These are phyloP conservation scores for Dicyrtomina minuta DNA, from an alignment of 2,888 invertebrate genomes.

Conservation along the genomic window DNA sequence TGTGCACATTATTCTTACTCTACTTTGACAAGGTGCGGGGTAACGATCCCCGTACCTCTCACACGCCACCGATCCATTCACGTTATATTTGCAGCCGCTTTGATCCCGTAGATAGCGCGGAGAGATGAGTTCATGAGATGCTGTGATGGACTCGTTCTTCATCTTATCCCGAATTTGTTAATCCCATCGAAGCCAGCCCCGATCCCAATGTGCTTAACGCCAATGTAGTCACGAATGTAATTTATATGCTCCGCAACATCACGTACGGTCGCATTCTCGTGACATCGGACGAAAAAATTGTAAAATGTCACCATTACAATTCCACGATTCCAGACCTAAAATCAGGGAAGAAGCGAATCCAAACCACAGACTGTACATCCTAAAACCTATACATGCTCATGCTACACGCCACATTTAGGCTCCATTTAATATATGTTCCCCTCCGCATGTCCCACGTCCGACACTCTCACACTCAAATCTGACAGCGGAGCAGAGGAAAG, in stretches of 20 bases:
- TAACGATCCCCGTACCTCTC: too few relatives aligned
- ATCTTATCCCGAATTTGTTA: slow-evolving; percentile 46
- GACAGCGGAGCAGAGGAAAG: background rate
- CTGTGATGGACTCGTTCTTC: slow-evolving; percentile 36
- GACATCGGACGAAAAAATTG: slow-evolving; percentile 74
- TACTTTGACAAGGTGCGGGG: too few relatives aligned
- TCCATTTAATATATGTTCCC: too few relatives aligned
- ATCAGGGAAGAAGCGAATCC: too few relatives aligned
- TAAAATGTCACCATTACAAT: slow-evolving; percentile 87
- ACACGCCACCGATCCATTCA: background rate
- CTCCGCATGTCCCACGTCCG: too few relatives aligned
- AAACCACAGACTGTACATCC: too few relatives aligned
- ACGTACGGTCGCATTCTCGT: slow-evolving; percentile 71
- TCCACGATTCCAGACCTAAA: slow-evolving; percentile 72
- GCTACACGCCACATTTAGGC: too few relatives aligned
- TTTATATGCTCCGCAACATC: slow-evolving; percentile 87
- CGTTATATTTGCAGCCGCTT: slow-evolving; percentile 43
- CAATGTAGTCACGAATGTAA: slow-evolving; percentile 80
- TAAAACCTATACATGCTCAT: too few relatives aligned
- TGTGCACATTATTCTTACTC: too few relatives aligned
- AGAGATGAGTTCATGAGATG: slow-evolving; percentile 42
- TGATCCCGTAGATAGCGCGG: slow-evolving; percentile 35
- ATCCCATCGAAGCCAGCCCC: slow-evolving; percentile 83
- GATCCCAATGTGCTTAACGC: slow-evolving; percentile 82
- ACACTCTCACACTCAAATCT: too few relatives aligned